A percentile compares a stretch with the other conserved stretches of the same genome.
These are phyloP conservation scores for Dryocosmus kuriphilus DNA, from an alignment of 2,888 invertebrate genomes.

Conservation along the genomic window DNA sequence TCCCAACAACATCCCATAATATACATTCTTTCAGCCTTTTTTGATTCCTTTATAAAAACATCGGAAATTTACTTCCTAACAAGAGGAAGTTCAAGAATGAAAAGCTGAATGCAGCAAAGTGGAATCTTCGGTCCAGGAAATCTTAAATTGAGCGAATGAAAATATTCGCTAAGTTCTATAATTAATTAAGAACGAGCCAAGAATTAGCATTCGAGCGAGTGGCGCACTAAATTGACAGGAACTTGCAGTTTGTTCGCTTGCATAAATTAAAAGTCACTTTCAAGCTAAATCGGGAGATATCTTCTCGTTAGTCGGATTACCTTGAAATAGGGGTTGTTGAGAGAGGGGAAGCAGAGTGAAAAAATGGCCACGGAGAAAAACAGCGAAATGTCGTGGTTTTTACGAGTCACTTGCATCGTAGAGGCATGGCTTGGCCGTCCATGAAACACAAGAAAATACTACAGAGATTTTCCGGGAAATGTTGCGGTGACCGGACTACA, in stretches of 20 bases:
- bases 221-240: constrained; percentile 37
- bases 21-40: too few species aligned
- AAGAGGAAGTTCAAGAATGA: background rate
- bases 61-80: background rate
- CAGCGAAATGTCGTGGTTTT: background rate
- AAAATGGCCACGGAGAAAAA: background rate
- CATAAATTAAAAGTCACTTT: constrained; percentile 31
- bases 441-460: background rate
- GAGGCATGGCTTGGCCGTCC: too few species aligned
- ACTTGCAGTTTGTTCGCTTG: constrained; percentile 11
- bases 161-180: constrained; percentile 29
- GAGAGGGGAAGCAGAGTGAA: too few species aligned
- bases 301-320: constrained; percentile 48
- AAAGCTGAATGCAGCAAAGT: background rate
- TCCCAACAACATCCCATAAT: too few species aligned
- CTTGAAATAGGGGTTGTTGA: too few species aligned
- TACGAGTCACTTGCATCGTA: constrained; percentile 25
- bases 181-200: constrained; percentile 20
- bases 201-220: constrained; percentile 35
- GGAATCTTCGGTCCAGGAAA: constrained; percentile 13
- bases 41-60: background rate
- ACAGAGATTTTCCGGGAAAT: background rate
- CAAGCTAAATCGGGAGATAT: constrained; percentile 51
- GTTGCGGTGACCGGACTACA: background rate
- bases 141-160: constrained; percentile 33